Evolutionary conservation across 2,113 vertebrate species (phyloP).

Genomic region (Sitta europaea): DNA sequence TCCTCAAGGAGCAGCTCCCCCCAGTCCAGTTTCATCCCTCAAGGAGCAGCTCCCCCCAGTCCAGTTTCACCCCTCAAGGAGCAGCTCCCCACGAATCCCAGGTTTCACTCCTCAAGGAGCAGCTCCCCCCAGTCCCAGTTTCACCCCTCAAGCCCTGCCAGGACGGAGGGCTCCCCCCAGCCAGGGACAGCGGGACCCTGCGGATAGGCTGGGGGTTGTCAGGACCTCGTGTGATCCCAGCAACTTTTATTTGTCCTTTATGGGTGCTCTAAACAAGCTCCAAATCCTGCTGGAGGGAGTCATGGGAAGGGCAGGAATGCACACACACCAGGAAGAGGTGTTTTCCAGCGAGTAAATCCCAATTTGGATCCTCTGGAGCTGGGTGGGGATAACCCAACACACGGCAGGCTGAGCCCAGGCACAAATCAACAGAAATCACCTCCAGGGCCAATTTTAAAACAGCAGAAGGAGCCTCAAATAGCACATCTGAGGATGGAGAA

Average conservation of each 20-base stretch:
- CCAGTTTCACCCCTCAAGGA: neutral
- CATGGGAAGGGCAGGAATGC: neutral
- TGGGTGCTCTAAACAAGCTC: neutral
- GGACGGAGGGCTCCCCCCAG: rapidly evolving
- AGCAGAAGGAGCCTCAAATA: neutral
- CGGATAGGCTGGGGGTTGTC: neutral
- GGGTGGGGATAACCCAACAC: neutral
- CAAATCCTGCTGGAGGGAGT: neutral
- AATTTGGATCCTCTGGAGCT: neutral
- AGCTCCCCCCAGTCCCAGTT: neutral
- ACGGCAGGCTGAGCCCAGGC: neutral
- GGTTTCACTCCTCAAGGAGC: neutral
- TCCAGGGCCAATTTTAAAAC: rapidly evolving
- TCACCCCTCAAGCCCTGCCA: neutral
- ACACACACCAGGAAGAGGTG: neutral
- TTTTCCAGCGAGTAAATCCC: neutral
- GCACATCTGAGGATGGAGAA: neutral
- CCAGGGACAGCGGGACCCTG: rapidly evolving
- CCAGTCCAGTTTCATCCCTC: rapidly evolving
- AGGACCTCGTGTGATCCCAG: neutral
- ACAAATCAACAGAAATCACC: neutral
- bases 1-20: neutral
- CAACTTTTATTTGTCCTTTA: neutral
- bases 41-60: too few species aligned
- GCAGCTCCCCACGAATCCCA: neutral